Evolutionary conservation across 2,888 invertebrate species (phyloP).

Genomic region (Dasypolia templi): DNA sequence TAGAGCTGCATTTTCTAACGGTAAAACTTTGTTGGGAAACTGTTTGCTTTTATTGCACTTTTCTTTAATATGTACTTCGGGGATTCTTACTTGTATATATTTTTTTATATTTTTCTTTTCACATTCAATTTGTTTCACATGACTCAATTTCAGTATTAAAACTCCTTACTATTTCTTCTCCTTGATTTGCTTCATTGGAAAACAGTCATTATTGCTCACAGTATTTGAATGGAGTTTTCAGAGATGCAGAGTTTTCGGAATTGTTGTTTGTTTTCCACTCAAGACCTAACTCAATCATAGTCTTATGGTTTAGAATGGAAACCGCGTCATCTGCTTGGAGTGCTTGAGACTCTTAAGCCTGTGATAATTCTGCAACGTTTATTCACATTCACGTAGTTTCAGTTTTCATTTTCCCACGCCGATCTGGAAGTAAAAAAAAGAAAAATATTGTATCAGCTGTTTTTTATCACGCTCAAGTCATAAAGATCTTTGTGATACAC

Average conservation of each 20-base stretch:
- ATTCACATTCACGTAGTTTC: not conserved
- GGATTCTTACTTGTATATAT: not conserved
- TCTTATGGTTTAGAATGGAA: not conserved
- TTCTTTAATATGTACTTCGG: not conserved
- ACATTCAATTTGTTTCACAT: not conserved
- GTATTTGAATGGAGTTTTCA: not conserved
- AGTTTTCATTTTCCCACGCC: slow-evolving; percentile 37
- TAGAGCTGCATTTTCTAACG: slow-evolving; percentile 22
- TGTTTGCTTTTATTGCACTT: slow-evolving; percentile 2
- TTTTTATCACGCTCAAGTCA: slow-evolving; percentile 40
- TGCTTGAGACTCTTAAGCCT: not conserved
- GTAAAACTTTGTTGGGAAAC: slow-evolving; percentile 36
- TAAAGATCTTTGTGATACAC: slow-evolving; percentile 43
- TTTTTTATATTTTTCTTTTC: not conserved
- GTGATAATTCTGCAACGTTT: not conserved
- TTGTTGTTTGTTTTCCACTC: not conserved
- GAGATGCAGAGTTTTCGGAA: not conserved
- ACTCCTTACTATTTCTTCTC: not conserved
- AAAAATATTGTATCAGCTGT: slow-evolving; percentile 45
- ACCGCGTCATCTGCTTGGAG: not conserved
- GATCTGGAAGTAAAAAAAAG: slow-evolving; percentile 38
- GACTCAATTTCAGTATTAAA: not conserved
- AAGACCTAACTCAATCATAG: not conserved
- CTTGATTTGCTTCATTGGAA: not conserved
- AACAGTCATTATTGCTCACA: not conserved